Conservation (phyloP, 2,797 vertebrate species). For the Xiphorhynchus erythropygius region DNA sequence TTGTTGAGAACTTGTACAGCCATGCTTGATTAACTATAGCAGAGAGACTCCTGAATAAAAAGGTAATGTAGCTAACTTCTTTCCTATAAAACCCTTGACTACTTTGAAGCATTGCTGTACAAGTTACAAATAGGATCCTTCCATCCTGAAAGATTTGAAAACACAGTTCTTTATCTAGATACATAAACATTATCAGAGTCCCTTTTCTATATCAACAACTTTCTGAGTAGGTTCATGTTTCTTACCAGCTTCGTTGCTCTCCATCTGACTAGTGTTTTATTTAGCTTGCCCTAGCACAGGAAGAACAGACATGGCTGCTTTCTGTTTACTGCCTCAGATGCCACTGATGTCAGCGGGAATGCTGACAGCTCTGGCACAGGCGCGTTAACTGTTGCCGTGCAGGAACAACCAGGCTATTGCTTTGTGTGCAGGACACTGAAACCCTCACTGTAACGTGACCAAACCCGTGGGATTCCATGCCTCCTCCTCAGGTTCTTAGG, state of each 20-base stretch:
- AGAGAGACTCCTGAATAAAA: not conserved
- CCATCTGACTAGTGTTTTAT: slow-evolving; percentile 47
- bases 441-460: not conserved
- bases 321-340: slow-evolving; percentile 47
- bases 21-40: not conserved
- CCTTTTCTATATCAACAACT: not conserved
- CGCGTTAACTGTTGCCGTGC: slow-evolving; percentile 38
- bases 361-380: not conserved
- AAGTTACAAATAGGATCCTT: not conserved
- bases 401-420: not conserved
- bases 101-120: not conserved
- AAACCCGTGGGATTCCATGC: not conserved
- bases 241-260: slow-evolving; percentile 55
- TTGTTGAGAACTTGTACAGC: not conserved
- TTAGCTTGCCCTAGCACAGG: not conserved
- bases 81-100: not conserved
- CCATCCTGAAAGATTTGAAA: not conserved
- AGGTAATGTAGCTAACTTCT: not conserved
- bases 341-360: slow-evolving; percentile 50
- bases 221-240: not conserved
- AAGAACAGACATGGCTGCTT: slow-evolving; percentile 50
- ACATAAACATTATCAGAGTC: not conserved
- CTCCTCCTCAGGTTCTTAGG: not conserved
- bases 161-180: not conserved
- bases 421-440: not conserved